Percentiles rank a stretch among this genome's conserved stretches.
phyloP scores from a whole-genome alignment of 2,113 vertebrate species.

The Platysternon megacephalum region DNA sequence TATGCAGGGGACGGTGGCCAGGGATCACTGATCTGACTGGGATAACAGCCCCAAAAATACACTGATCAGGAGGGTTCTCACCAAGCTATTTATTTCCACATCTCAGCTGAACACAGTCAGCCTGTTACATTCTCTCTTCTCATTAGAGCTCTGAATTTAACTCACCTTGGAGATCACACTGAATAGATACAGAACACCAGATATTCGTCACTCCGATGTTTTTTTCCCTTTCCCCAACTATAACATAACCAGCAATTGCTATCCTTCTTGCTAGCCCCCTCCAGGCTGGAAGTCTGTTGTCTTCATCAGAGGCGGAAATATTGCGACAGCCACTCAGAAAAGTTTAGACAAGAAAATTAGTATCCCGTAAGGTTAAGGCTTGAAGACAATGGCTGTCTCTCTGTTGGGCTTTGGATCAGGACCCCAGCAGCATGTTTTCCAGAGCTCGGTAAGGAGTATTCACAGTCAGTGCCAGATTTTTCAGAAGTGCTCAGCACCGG shows the following conservation, averaged over 20 bases:
- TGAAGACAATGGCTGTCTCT: not conserved
- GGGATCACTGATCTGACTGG: not conserved
- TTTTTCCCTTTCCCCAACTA: not conserved
- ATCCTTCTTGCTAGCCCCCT: not conserved
- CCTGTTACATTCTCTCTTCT: not conserved
- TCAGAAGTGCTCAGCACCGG: not conserved
- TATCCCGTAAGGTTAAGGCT: not conserved
- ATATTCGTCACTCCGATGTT: not conserved
- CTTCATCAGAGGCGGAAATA: not conserved
- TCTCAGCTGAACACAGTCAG: too few relatives aligned
- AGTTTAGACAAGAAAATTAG: not conserved
- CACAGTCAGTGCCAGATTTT: not conserved
- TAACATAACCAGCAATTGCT: not conserved
- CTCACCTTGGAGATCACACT: not conserved
- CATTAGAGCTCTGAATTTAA: not conserved
- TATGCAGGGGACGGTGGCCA: not conserved
- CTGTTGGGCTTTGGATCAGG: not conserved
- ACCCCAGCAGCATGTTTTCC: not conserved
- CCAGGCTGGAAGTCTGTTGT: not conserved
- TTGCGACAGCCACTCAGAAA: not conserved
- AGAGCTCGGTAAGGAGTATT: not conserved
- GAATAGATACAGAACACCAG: not conserved
- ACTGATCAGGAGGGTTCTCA: accelerated
- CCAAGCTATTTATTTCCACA: accelerated
- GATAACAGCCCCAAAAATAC: not conserved